Percentiles rank a stretch among this genome's conserved stretches.
Conservation (phyloP, 1,140 invertebrate species). For the Maniola jurtina region DNA sequence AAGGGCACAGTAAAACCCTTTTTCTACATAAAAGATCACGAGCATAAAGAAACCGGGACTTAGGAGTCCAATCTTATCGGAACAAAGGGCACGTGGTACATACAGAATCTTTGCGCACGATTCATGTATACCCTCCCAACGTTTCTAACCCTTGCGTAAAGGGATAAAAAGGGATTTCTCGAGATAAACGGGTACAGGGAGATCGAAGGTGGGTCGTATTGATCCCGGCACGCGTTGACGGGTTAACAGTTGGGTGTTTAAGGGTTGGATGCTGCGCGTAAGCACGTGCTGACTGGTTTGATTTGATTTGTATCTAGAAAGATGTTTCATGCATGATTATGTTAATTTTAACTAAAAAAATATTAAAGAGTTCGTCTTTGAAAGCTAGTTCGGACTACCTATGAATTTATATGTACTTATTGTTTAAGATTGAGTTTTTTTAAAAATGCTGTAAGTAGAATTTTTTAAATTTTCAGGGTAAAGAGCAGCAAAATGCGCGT, state of each 20-base stretch:
- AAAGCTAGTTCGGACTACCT: no score
- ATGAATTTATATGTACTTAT: no score
- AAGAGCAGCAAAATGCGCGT: no score
- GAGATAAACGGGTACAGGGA: constrained; percentile 57
- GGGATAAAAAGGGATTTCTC: constrained; percentile 61
- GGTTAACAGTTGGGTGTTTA: constrained; percentile 50
- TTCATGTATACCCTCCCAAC: constrained; percentile 47
- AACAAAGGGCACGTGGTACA: constrained; percentile 68
- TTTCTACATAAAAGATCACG: constrained; percentile 33
- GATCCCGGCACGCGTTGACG: constrained; percentile 67
- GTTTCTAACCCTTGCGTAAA: constrained; percentile 49
- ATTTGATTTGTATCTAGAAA: constrained; percentile 23
- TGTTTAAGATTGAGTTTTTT: no score
- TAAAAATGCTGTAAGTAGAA: no score
- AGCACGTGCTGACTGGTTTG: constrained; percentile 44
- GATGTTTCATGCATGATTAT: constrained; percentile 3
- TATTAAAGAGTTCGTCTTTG: no score
- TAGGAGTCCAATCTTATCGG: constrained; percentile 43
- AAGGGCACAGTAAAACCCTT: constrained; percentile 11
- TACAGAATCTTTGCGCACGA: constrained; percentile 73
- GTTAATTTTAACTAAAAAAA: neutral
- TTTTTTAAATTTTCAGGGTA: no score
- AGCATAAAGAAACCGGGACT: constrained; percentile 30
- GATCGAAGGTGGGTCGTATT: constrained; percentile 52
- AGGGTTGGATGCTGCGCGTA: constrained; percentile 62